Evolutionary conservation across 2,797 vertebrate genomes (phyloP).

Genomic region (Cuniculus paca): DNA sequence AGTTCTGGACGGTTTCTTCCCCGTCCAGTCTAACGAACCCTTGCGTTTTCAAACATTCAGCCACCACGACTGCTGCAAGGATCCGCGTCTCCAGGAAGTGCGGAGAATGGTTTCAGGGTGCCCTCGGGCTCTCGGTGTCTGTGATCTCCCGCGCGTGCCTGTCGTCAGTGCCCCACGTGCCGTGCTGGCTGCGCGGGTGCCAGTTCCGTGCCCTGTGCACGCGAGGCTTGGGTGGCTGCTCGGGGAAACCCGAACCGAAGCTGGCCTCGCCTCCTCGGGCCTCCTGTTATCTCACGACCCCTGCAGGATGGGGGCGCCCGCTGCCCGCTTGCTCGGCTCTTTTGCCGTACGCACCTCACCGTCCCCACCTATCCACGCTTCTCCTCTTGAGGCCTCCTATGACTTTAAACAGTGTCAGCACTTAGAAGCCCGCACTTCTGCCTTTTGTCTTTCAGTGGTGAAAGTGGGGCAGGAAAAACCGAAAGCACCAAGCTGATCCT

Average conservation of each 20-base stretch:
- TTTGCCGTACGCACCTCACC: background rate
- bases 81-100: background rate
- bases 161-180: no score
- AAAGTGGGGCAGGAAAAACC: constrained; percentile 98
- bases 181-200: no score
- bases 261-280: background rate
- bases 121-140: background rate
- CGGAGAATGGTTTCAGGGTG: background rate
- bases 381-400: accelerated
- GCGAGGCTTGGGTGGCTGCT: background rate
- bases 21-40: background rate
- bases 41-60: background rate
- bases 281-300: background rate
- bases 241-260: background rate
- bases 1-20: background rate
- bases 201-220: no score
- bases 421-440: background rate
- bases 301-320: no score
- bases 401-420: background rate
- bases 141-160: background rate
- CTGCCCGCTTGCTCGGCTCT: background rate
- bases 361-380: background rate
- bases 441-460: constrained; percentile 91
- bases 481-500: constrained; percentile 99
- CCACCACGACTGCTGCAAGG: background rate